These are phyloP conservation scores for Yoshiicerus persimilis DNA, from an alignment of 1,140 invertebrate genomes.

Conservation along the genomic window DNA sequence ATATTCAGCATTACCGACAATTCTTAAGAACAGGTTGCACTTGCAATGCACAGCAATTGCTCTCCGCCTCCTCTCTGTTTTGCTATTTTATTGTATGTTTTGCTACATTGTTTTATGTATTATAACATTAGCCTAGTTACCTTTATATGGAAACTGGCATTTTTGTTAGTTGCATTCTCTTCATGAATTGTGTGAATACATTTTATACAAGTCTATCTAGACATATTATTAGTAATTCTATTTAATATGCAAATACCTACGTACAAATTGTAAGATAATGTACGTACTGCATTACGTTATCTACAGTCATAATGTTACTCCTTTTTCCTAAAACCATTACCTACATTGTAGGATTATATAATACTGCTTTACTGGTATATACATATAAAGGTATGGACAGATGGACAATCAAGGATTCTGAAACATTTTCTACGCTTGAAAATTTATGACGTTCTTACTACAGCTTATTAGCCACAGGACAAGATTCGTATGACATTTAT, in stretches of 20 bases:
- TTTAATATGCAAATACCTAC: neutral
- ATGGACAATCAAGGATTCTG: too few species aligned
- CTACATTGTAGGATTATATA: neutral
- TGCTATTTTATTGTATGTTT: constrained; percentile 9
- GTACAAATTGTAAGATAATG: neutral
- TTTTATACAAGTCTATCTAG: neutral
- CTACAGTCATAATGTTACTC: neutral
- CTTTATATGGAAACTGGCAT: neutral
- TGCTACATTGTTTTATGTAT: neutral
- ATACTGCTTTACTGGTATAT: neutral
- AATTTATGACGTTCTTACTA: neutral
- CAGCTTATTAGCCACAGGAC: neutral
- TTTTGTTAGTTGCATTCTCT: neutral
- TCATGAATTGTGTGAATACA: neutral
- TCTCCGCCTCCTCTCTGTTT: neutral
- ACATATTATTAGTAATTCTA: neutral
- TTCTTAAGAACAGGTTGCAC: neutral
- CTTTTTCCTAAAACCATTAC: neutral
- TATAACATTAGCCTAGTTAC: constrained; percentile 17
- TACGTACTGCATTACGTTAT: neutral
- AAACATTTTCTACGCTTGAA: neutral
- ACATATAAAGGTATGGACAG: neutral
- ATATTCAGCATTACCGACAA: neutral
- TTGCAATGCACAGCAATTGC: constrained; percentile 3
- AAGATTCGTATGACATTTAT: constrained; percentile 5